Base-by-base conservation (phyloP, 2,797 vertebrate species). In the Decapterus maruadsi region DNA sequence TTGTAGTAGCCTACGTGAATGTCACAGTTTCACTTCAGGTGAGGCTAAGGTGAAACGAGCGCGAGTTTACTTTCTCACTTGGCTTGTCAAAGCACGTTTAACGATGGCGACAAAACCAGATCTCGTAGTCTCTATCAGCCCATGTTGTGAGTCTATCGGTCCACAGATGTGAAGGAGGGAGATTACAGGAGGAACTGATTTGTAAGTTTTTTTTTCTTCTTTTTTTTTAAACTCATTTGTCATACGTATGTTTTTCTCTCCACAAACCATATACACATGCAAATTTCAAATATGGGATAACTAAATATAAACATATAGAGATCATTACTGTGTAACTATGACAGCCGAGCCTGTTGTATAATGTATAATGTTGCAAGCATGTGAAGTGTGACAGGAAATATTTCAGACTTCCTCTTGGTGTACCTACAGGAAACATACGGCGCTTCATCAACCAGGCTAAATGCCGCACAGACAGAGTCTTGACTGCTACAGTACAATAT, bases 341-440 rank as follows among this genome's bases (percentile, higher is more conserved):
- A 26, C 26, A 26, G 26, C 26, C 26, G 26, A 26, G 26, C 26
- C 1, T 26, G 3, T 26, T 26, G 26, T 26, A 26, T 26, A 26
- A 26, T 26, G 26, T 26, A 26, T 26, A 26, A 26, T 26, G 20
- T 0, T 22, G 22, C 8, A 45, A 13, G 5, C 20, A 17, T 36
- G 0, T 51, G 22, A 1, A 38, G 19, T 14, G 34, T 34, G 53
- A 63, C 71, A 83, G 82, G 73, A 85, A 80, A 75, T 50, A 36
- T 61, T 0, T 58, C n/a, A 55, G 48, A 90, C 88, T 90, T 92
- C 92, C 92, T 85, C 79, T 58, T 77, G 0, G 3, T 50, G 12
- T 17, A 46, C 9, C 3, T 4, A 59, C 67, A 75, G 74, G 79
- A 87, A 87, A 55, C 40, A 10, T 22, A 19, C 57, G 9, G 13